Evolutionary conservation across 2,113 vertebrate species (phyloP).

Genomic region (Psettodes erumei): DNA sequence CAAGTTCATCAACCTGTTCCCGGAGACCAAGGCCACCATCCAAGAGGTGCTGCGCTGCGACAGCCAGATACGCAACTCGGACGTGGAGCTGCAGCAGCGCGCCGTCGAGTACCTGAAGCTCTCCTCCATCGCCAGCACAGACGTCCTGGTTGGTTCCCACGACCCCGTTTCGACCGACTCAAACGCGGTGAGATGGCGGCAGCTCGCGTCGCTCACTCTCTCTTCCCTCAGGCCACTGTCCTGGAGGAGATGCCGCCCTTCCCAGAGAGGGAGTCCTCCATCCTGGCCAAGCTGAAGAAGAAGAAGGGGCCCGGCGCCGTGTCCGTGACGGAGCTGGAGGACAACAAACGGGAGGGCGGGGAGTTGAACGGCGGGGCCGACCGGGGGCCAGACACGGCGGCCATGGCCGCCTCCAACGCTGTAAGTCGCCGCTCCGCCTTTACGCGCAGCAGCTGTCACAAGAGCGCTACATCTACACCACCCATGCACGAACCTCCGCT

Average conservation of each 20-base stretch:
- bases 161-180: not conserved
- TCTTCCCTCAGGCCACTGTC: conserved; percentile 86
- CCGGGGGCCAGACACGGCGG: conserved; percentile 70
- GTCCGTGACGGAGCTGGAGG: conserved; percentile 88
- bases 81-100: conserved; percentile 93
- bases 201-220: not conserved
- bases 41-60: conserved; percentile 93
- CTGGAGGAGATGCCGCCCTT: conserved; percentile 96
- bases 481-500: not conserved
- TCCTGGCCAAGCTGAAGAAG: conserved; percentile 93
- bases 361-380: conserved; percentile 90
- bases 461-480: not conserved
- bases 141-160: conserved; percentile 88
- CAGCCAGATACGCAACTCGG: conserved; percentile 93
- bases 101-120: conserved; percentile 95
- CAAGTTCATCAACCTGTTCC: conserved; percentile 96
- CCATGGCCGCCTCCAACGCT: conserved; percentile 86
- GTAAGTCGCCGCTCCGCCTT: conserved; percentile 69
- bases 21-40: conserved; percentile 94
- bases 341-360: conserved; percentile 87
- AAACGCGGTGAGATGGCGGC: not conserved
- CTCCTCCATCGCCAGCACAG: conserved; percentile 93
- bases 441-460: not conserved
- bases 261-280: conserved; percentile 92
- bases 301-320: conserved; percentile 91